phyloP scores from a whole-genome alignment of 2,888 invertebrate genomes.

The Sympetrum striolatum region DNA sequence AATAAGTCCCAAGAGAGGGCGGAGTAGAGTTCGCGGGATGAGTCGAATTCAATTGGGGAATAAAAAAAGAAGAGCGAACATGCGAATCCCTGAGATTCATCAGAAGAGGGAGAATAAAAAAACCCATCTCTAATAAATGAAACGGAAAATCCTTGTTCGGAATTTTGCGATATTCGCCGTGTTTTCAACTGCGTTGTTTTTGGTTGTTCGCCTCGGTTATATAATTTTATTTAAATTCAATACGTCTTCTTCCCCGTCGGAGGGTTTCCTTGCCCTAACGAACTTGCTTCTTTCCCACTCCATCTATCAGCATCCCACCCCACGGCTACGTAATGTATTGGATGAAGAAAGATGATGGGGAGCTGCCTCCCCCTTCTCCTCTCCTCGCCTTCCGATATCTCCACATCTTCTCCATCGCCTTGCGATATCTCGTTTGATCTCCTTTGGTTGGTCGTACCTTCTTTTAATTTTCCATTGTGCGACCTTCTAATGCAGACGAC shows the following conservation, averaged over 20 bases:
- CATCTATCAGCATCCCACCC: background rate
- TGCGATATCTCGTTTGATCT: background rate
- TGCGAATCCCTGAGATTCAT: background rate
- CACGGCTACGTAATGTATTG: background rate
- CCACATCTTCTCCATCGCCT: background rate
- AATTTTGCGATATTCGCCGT: background rate
- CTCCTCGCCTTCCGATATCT: background rate
- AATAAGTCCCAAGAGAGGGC: slow-evolving; percentile 3
- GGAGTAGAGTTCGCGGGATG: background rate
- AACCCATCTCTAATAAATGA: background rate
- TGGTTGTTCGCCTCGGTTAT: background rate
- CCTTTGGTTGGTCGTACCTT: background rate
- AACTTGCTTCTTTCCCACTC: background rate
- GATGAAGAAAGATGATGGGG: background rate
- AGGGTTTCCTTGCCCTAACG: background rate
- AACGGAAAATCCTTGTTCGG: slow-evolving; percentile 17
- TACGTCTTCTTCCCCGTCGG: background rate
- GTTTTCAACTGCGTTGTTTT: background rate
- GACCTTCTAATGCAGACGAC: too few species aligned
- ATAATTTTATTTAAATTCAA: slow-evolving; percentile 19
- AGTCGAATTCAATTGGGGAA: slow-evolving; percentile 6
- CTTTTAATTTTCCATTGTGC: too few species aligned
- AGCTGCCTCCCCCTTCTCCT: background rate
- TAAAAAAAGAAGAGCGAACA: background rate
- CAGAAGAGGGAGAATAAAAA: background rate